Evolutionary conservation across 2,113 vertebrate genomes (phyloP), one percentile per base, ranked within the genome.

Genomic region (Melanotaenia duboulayi): DNA sequence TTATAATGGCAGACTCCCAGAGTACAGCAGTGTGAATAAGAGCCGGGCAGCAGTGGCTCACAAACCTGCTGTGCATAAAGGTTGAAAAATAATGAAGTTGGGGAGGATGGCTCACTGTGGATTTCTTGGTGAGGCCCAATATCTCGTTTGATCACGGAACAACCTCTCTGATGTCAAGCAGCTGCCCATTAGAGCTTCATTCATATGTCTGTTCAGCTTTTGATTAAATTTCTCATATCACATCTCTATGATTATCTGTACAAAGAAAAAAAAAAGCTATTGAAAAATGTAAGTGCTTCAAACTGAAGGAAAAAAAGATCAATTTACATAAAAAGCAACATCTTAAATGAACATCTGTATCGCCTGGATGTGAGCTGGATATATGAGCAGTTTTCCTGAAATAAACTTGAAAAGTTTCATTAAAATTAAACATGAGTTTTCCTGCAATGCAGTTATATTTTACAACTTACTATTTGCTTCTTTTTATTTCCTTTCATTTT

Each of bases 81-180:
- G 70, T 74, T 83, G 71, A 80, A 64, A 73, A 49, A 81, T 74
- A 80, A 80, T 78, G 60, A 84, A 60, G 64, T 59, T 55, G 68
- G 39, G 24, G 62, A 11, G 68, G 81, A 76, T 13, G 68, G 85
- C 81, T 81, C 68, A 59, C 40, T 25, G n/a, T 9, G 0, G 75
- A 50, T 7, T 76, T 46, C 52, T 65, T 17, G 69, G 39, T 9
- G 77, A 65, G 70, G 62, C 46, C 39, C 23, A 42, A 52, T 62
- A 58, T 70, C 76, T 65, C 7, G 28, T 44, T 56, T 59, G 69
- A 46, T 44, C 1, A 10, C 4, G 25, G 63, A 69, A 72, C 20
- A 6, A 51, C 56, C 64, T 63, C 73, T 58, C 62, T 81, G 84
- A 80, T 71, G 80, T 77, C 4, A 73, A 71, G 69, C 76, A 65